phyloP scores from a whole-genome alignment of 1,140 invertebrate species.

The Odontomachus brunneus region DNA sequence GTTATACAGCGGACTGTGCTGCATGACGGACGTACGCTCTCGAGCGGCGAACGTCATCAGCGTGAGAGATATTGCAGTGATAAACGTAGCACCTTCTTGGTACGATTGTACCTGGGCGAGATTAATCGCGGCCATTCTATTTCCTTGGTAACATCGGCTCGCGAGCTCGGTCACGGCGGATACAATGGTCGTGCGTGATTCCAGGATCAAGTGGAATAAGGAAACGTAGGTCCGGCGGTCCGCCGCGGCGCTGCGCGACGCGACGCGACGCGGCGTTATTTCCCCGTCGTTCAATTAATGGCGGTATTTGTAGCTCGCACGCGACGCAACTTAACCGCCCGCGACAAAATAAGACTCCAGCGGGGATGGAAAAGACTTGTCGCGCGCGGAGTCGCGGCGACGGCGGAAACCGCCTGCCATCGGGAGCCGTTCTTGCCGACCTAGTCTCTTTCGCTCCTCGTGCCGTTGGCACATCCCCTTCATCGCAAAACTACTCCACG shows the following conservation, averaged over 20 bases:
- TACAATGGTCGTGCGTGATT: constrained; percentile 38
- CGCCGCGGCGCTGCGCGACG: not conserved
- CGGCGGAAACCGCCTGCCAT: constrained; percentile 17
- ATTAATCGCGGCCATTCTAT: constrained; percentile 57
- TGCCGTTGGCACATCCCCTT: constrained; percentile 24
- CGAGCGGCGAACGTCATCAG: constrained; percentile 45
- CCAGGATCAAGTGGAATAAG: constrained; percentile 44
- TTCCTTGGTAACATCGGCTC: constrained; percentile 50
- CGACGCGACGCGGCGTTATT: constrained; percentile 17
- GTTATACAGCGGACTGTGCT: not conserved
- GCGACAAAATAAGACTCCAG: constrained; percentile 38
- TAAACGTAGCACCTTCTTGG: constrained; percentile 57
- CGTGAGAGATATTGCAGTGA: constrained; percentile 57
- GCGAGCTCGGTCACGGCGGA: constrained; percentile 31
- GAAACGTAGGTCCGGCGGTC: not conserved
- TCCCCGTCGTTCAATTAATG: constrained; percentile 35
- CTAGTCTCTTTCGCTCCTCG: not conserved
- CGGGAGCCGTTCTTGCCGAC: not conserved
- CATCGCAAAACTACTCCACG: not conserved
- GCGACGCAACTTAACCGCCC: constrained; percentile 39
- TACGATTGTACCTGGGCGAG: constrained; percentile 44
- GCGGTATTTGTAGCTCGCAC: constrained; percentile 28
- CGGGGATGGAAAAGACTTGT: constrained; percentile 43
- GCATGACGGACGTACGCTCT: constrained; percentile 30
- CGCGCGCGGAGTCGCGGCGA: constrained; percentile 4